Base-by-base conservation (phyloP, 2,113 vertebrate genomes). In the Blennius ocellaris region DNA sequence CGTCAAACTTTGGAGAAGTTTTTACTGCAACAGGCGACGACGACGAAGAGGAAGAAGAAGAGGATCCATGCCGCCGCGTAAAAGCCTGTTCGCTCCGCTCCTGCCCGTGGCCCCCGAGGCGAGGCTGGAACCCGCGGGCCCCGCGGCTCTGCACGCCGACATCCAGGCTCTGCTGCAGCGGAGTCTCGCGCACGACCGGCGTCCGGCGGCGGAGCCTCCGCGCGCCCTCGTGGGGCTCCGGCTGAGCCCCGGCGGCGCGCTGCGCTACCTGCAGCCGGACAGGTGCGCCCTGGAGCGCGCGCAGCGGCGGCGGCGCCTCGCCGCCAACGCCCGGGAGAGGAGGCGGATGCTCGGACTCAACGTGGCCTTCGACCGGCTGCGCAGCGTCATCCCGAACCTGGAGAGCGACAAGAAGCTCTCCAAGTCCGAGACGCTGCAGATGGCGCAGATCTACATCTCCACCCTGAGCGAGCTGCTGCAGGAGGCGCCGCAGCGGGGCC, bases 371-470 rank as follows among this genome's bases (percentile, higher is more conserved):
- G 95, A 95, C 79, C 90, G 94, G 1, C 91, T 96, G 12, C 87
- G 94, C 38, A 94, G 94, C 76, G 95, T 95, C 47, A 94, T 95
- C 60, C 95, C 95, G 0, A 93, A 93, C 64, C 83, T 93, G 80
- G 91, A 94, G 53, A 92, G 89, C 79, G 89, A 94, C 55, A 89
- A 86, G 80, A 95, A 95, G 69, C 87, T 95, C 8, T 95, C 94
- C 74, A 96, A 96, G 11, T 94, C 94, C 0, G 95, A 95, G 84
- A 96, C 95, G 0, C 90, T 96, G 5, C 95, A 95, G 43, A 94
- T 95, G 94, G 95, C 95, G 5, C 92, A 95, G 87, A 95, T 95
- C 6, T 96, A 95, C 89, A 95, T 95, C 82, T 45, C 85, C 45
- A 93, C 93, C 0, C 93, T 95, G 30, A 92, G 87, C 62, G 92